These are phyloP conservation scores for Chloroclystis v-ata DNA, from an alignment of 2,888 invertebrate species.

Conservation along the genomic window DNA sequence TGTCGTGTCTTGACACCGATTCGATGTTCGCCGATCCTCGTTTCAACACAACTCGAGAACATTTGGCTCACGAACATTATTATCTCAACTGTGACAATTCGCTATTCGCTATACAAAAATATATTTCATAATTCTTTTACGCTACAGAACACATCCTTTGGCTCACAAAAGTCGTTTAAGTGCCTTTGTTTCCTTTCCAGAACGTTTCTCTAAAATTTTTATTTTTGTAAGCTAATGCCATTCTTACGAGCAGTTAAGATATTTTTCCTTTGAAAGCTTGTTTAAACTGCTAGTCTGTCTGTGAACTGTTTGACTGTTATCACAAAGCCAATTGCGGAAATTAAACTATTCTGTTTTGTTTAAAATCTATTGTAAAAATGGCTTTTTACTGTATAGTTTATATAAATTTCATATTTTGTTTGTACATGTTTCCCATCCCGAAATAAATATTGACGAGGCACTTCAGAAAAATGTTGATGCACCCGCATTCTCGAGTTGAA, in stretches of 20 bases:
- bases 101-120: conserved; percentile 30
- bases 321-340: background rate
- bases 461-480: conserved; percentile 17
- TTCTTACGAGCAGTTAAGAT: conserved; percentile 20
- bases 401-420: too few species aligned
- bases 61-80: conserved; percentile 46
- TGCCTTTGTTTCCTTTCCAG: conserved; percentile 34
- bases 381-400: too few species aligned
- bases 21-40: conserved; percentile 19
- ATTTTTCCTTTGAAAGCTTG: conserved; percentile 11
- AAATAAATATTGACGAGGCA: background rate
- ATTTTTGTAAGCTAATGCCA: conserved; percentile 20
- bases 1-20: conserved; percentile 3
- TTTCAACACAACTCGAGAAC: conserved; percentile 32
- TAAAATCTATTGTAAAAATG: too few species aligned
- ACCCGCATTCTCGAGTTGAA: conserved; percentile 6
- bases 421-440: too few species aligned
- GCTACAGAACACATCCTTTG: conserved; percentile 33
- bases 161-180: conserved; percentile 33
- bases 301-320: background rate
- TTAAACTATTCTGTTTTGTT: background rate
- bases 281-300: conserved; percentile 5
- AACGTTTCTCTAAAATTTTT: conserved; percentile 24
- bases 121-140: conserved; percentile 37
- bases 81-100: conserved; percentile 29